Evolutionary conservation across 2,888 invertebrate species (phyloP).

Genomic region (Phytoseiulus persimilis): DNA sequence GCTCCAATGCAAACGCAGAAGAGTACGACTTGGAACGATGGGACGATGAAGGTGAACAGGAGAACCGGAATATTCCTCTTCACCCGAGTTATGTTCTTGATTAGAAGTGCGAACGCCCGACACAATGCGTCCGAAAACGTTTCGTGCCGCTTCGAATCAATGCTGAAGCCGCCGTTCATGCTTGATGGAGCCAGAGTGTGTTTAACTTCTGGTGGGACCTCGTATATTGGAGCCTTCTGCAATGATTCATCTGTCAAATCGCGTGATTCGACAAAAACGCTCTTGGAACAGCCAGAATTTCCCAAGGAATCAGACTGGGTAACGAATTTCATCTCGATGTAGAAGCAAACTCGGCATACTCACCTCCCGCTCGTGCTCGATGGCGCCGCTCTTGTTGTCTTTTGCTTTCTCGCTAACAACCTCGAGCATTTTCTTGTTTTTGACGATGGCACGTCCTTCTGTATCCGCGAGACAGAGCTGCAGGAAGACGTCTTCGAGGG

Average conservation of each 20-base stretch:
- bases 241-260: background rate
- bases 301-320: no score
- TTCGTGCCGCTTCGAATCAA: slow-evolving; percentile 13
- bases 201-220: slow-evolving; percentile 7
- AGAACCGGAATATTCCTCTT: slow-evolving; percentile 47
- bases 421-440: slow-evolving; percentile 7
- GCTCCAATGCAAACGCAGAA: slow-evolving; percentile 51
- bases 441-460: slow-evolving; percentile 29
- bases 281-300: no score
- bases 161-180: background rate
- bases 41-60: slow-evolving; percentile 52
- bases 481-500: slow-evolving; percentile 82
- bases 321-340: no score
- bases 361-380: background rate
- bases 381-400: background rate
- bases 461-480: slow-evolving; percentile 57
- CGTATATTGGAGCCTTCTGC: slow-evolving; percentile 34
- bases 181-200: background rate
- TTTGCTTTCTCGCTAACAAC: slow-evolving; percentile 23
- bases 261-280: no score
- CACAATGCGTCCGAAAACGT: background rate
- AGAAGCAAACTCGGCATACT: background rate
- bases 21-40: slow-evolving; percentile 51
- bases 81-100: slow-evolving; percentile 49
- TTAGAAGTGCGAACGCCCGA: slow-evolving; percentile 44